A percentile compares a stretch with the other conserved stretches of the same genome.
Conservation (phyloP, 1,140 invertebrate species). For the Sycophila sp. region DNA sequence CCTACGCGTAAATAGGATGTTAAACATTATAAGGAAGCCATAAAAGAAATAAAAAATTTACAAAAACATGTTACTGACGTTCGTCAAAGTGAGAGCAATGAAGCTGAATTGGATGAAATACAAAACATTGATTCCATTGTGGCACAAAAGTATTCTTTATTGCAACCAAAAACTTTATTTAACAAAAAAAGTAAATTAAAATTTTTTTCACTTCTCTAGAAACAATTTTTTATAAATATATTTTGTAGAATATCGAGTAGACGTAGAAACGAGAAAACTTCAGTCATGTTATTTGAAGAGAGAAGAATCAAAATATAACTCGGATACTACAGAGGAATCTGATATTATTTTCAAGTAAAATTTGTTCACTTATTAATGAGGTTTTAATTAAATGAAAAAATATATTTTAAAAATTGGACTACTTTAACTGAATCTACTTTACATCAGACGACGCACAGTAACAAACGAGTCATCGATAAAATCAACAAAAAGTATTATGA, state of each 20-base stretch:
- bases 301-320: neutral
- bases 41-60: constrained; percentile 8
- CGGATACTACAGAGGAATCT: neutral
- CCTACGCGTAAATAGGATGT: constrained; percentile 14
- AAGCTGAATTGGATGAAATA: neutral
- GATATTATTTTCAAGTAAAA: neutral
- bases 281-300: neutral
- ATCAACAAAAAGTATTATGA: constrained; percentile 36
- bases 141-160: neutral
- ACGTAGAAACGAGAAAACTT: neutral
- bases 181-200: neutral
- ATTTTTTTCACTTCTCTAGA: too few species aligned
- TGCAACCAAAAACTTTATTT: neutral
- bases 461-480: neutral
- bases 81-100: neutral
- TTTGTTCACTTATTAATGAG: neutral
- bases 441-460: too few species aligned
- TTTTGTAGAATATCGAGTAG: neutral
- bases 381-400: too few species aligned
- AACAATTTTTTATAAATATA: neutral
- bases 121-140: neutral
- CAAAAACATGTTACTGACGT: neutral
- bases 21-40: neutral
- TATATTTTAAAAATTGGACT: too few species aligned
- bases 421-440: too few species aligned